phyloP scores from a whole-genome alignment of 2,888 invertebrate genomes.

The Steinernema scapterisci region DNA sequence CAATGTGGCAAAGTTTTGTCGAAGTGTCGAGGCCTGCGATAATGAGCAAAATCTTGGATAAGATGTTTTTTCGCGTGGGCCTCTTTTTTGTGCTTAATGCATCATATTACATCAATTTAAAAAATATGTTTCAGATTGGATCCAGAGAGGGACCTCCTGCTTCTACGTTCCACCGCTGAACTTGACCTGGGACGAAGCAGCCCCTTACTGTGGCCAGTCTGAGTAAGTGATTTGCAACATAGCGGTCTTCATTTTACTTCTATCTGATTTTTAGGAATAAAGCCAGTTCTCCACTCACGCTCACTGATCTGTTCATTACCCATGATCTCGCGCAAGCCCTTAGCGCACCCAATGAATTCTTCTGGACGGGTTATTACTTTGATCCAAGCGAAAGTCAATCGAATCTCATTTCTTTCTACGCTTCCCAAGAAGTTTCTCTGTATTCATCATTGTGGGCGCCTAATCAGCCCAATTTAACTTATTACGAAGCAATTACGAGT shows the following conservation, averaged over 20 bases:
- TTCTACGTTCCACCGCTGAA: background rate
- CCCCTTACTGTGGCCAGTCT: constrained; percentile 4
- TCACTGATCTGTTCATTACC: constrained; percentile 9
- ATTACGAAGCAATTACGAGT: background rate
- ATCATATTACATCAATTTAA: too few species aligned
- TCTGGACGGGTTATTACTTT: constrained; percentile 35
- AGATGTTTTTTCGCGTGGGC: too few species aligned
- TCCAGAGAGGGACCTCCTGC: constrained; percentile 10
- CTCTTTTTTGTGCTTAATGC: too few species aligned
- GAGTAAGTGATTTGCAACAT: background rate
- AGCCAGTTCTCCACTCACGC: constrained; percentile 19
- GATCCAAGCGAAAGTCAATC: constrained; percentile 25
- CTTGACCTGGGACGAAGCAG: constrained; percentile 17
- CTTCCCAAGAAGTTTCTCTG: background rate
- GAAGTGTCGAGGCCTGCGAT: too few species aligned
- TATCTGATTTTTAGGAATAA: background rate
- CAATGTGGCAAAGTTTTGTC: too few species aligned
- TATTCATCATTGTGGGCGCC: constrained; percentile 33
- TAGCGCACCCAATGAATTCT: constrained; percentile 15
- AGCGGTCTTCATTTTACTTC: too few species aligned
- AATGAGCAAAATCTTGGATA: too few species aligned
- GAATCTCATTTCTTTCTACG: constrained; percentile 10
- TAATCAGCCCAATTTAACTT: constrained; percentile 8
- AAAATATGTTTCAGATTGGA: background rate
- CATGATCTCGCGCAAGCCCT: constrained; percentile 24